Percentiles rank a stretch among this genome's conserved stretches.
These are phyloP conservation scores for Chymomyza amoena DNA, from an alignment of 2,888 invertebrate genomes.

Conservation along the genomic window DNA sequence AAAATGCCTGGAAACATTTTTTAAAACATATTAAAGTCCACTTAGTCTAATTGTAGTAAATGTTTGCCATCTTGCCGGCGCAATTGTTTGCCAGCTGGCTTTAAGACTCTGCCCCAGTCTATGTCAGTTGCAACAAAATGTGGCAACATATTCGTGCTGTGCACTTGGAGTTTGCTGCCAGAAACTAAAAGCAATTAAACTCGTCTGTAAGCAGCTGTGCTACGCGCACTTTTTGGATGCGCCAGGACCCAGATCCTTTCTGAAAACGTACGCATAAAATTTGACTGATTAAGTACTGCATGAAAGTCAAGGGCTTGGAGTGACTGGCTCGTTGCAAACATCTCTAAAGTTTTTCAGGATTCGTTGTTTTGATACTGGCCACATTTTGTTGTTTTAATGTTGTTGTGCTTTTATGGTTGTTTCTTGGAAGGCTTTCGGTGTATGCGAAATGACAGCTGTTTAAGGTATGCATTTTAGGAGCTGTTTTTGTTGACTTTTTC, in stretches of 20 bases:
- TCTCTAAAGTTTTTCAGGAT: background rate
- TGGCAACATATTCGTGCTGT: background rate
- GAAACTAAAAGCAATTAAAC: conserved; percentile 65
- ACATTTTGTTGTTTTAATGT: background rate
- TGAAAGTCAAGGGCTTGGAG: conserved; percentile 34
- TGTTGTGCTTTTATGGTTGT: background rate
- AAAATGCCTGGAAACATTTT: conserved; percentile 61
- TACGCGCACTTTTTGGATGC: background rate
- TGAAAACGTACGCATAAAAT: conserved; percentile 46
- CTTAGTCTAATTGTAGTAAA: conserved; percentile 63
- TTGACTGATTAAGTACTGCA: conserved; percentile 66
- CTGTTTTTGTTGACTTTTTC: background rate
- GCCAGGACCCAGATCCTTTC: too few species aligned
- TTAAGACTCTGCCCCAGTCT: background rate
- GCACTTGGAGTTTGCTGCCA: conserved; percentile 26
- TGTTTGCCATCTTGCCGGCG: background rate
- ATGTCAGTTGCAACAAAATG: conserved; percentile 24
- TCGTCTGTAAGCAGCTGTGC: conserved; percentile 53
- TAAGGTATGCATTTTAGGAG: background rate
- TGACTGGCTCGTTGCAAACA: background rate
- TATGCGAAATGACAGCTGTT: background rate
- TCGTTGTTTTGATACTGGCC: background rate
- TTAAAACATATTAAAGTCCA: conserved; percentile 65
- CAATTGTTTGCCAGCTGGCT: background rate
- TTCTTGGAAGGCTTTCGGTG: background rate